Percentiles rank a stretch among this genome's conserved stretches.
Evolutionary conservation across 2,113 vertebrate species (phyloP).

Genomic region (Tinamus guttatus): DNA sequence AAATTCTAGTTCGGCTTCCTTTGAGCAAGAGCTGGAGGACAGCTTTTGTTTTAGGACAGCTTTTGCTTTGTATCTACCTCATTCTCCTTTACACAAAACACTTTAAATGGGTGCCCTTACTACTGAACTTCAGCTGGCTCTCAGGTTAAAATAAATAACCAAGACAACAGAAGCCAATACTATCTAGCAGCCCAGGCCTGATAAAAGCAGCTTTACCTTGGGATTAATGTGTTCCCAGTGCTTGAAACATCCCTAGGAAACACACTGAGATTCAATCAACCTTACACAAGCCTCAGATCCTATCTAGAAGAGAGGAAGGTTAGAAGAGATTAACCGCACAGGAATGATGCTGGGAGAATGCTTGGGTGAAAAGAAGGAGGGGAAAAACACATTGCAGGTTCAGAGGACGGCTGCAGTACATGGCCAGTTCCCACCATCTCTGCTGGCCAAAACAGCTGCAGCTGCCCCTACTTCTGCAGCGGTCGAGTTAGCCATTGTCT

Average conservation of each 20-base stretch:
- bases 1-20: conserved; percentile 22
- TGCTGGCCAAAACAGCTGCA: neutral
- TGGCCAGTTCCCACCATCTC: accelerated
- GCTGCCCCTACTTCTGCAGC: neutral
- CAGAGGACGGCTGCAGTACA: accelerated
- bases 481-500: neutral
- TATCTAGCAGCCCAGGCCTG: neutral
- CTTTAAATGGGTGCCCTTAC: neutral
- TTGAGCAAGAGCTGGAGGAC: conserved; percentile 24
- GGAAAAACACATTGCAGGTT: neutral
- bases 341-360: neutral
- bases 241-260: neutral
- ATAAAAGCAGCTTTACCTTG: neutral
- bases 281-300: neutral
- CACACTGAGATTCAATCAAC: neutral
- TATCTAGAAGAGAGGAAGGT: neutral
- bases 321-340: neutral
- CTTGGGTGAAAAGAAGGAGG: neutral
- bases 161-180: neutral
- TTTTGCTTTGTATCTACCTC: conserved; percentile 20
- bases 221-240: neutral
- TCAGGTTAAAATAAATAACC: neutral
- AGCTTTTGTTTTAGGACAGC: conserved; percentile 17
- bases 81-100: conserved; percentile 23
- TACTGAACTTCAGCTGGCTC: neutral